Evolutionary conservation across 2,113 vertebrate genomes (phyloP).

Genomic region (Pterocles burchelli): DNA sequence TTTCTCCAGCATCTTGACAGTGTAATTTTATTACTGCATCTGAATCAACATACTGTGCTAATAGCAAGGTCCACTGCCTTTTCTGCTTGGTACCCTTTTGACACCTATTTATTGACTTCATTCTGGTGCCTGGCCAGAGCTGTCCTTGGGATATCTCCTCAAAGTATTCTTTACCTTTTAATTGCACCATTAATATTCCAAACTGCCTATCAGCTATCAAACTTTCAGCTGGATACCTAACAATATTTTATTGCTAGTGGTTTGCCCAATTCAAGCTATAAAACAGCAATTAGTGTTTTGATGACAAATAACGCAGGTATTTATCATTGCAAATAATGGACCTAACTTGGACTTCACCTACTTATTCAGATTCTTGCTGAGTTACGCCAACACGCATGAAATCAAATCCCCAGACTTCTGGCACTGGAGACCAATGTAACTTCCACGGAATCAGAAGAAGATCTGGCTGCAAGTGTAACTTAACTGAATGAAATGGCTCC

Average conservation of each 20-base stretch:
- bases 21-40: background rate
- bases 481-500: background rate
- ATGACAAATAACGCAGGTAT: background rate
- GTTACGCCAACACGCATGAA: fast-evolving
- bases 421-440: background rate
- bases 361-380: background rate
- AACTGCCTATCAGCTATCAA: background rate
- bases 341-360: background rate
- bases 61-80: background rate
- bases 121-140: background rate
- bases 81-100: background rate
- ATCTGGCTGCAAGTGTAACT: background rate
- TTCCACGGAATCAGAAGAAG: background rate
- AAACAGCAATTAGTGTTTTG: background rate
- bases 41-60: background rate
- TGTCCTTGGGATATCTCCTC: background rate
- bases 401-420: background rate
- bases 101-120: background rate
- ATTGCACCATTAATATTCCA: background rate
- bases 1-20: background rate
- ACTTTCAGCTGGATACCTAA: background rate
- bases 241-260: background rate
- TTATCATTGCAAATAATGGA: background rate
- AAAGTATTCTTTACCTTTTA: background rate
- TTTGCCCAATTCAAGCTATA: background rate